Conservation (phyloP, 2,113 vertebrate species). For the Terrapene triunguis region DNA sequence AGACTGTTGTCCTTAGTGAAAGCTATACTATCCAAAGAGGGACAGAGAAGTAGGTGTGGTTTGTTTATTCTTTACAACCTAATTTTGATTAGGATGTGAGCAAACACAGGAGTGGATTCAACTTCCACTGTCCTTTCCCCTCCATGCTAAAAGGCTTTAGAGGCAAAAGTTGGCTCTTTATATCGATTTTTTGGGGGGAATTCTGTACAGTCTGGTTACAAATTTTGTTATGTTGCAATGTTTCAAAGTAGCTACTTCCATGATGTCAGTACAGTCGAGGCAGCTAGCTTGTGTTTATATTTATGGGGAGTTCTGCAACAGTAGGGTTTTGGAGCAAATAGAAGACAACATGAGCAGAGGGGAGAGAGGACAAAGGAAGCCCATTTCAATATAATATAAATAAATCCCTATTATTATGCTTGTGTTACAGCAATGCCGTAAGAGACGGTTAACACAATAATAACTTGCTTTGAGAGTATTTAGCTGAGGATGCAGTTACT, state of each 20-base stretch:
- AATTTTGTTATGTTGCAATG: not conserved
- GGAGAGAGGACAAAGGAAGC: not conserved
- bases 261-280: not conserved
- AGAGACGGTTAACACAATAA: not conserved
- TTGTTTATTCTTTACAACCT: slow-evolving; percentile 10
- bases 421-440: not conserved
- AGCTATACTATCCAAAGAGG: not conserved
- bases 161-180: not conserved
- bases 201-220: not conserved
- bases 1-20: slow-evolving; percentile 60
- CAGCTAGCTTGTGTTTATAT: not conserved
- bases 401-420: not conserved
- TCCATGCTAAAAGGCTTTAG: not conserved
- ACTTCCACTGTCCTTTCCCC: not conserved
- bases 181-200: not conserved
- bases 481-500: not conserved
- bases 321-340: accelerated
- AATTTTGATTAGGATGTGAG: not conserved
- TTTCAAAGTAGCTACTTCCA: not conserved
- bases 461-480: not conserved
- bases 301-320: not conserved
- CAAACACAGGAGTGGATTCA: not conserved
- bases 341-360: not conserved
- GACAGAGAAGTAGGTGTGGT: not conserved
- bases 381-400: not conserved